Evolutionary conservation across 2,888 invertebrate genomes (phyloP).

Genomic region (Bombyx huttoni): DNA sequence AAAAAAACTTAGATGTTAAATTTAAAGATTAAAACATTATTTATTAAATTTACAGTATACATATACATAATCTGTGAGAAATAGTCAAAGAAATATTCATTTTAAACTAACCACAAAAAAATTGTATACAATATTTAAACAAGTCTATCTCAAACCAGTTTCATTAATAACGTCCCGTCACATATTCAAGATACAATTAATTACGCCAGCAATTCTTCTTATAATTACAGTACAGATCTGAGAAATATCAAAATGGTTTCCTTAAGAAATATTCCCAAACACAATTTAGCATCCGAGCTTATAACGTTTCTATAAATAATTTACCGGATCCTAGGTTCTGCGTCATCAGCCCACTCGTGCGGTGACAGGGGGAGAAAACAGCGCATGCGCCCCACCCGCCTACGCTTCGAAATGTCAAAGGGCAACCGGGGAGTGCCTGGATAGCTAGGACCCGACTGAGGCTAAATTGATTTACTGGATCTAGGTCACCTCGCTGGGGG

Average conservation of each 20-base stretch:
- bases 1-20: too few relatives aligned
- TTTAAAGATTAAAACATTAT: too few relatives aligned
- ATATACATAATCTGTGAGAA: too few relatives aligned
- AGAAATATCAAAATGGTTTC: background rate
- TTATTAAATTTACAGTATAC: too few relatives aligned
- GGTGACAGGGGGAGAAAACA: slow-evolving; percentile 13
- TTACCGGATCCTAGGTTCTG: slow-evolving; percentile 33
- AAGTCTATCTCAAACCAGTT: too few relatives aligned
- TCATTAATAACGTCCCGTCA: too few relatives aligned
- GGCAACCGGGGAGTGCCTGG: slow-evolving; percentile 49
- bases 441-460: slow-evolving; percentile 32
- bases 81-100: too few relatives aligned
- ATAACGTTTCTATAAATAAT: slow-evolving; percentile 41
- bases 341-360: slow-evolving; percentile 50
- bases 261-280: background rate
- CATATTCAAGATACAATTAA: too few relatives aligned
- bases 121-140: too few relatives aligned
- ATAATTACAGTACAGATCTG: too few relatives aligned
- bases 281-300: slow-evolving; percentile 8
- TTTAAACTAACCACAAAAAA: too few relatives aligned
- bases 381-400: slow-evolving; percentile 46
- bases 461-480: slow-evolving; percentile 38
- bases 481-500: slow-evolving; percentile 14
- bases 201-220: too few relatives aligned
- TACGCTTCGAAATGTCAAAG: slow-evolving; percentile 53